Conservation (phyloP, 2,113 vertebrate species). For the Saguinus imperator region DNA sequence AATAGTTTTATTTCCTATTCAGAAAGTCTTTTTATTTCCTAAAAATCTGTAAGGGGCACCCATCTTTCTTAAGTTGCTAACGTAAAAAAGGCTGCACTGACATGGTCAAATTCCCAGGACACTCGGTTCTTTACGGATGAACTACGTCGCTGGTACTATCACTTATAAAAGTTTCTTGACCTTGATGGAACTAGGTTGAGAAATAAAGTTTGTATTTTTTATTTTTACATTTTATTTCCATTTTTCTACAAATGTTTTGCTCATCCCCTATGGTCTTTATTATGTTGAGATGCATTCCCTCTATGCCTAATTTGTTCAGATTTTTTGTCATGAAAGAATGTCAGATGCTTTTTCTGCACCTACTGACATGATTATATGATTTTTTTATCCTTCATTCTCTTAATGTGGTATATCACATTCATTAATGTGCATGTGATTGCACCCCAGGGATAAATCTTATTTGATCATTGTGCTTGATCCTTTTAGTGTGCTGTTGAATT, state of each 20-base stretch:
- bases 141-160: background rate
- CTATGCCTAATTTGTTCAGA: background rate
- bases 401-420: background rate
- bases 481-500: background rate
- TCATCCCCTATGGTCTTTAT: background rate
- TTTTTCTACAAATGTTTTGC: background rate
- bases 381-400: background rate
- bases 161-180: background rate
- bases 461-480: background rate
- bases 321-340: background rate
- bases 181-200: background rate
- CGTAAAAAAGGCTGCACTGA: background rate
- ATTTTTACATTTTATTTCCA: background rate
- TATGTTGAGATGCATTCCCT: background rate
- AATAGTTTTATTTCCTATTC: too few species aligned
- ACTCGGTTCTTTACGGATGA: background rate
- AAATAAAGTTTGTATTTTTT: background rate
- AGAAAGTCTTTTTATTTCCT: background rate
- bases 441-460: background rate
- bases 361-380: background rate
- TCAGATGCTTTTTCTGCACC: background rate
- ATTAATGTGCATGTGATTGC: background rate
- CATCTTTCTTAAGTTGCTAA: background rate
- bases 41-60: background rate
- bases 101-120: background rate